These are phyloP conservation scores for Aphelenchoides fujianensis DNA, from an alignment of 1,140 invertebrate species.

Conservation along the genomic window DNA sequence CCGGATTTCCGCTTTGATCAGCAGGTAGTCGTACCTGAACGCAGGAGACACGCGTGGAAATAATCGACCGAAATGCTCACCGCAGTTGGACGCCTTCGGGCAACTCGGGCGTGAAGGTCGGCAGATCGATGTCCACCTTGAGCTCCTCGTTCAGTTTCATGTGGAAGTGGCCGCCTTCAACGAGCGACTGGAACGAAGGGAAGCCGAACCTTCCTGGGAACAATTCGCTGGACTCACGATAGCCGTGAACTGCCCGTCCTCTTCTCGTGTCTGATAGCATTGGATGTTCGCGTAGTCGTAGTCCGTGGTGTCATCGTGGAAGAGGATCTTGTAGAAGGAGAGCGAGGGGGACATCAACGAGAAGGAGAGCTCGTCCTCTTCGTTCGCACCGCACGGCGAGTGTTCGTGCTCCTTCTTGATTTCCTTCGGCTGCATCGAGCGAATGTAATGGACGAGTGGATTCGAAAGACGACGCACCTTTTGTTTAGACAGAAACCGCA, in stretches of 20 bases:
- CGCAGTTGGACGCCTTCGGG: background rate
- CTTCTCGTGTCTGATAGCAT: background rate
- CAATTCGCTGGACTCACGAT: background rate
- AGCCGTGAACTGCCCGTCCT: background rate
- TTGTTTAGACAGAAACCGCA: background rate
- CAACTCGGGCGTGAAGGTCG: background rate
- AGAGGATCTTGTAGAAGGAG: background rate
- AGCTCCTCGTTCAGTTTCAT: constrained; percentile 2
- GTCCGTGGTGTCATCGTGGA: background rate
- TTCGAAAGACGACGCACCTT: background rate
- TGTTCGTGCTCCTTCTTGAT: background rate
- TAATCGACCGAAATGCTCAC: background rate
- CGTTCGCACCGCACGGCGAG: background rate
- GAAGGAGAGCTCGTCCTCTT: background rate
- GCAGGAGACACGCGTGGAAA: background rate
- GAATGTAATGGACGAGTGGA: background rate
- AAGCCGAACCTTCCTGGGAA: background rate
- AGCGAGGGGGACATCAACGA: background rate
- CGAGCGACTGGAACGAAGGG: background rate
- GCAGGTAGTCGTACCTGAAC: constrained; percentile 7
- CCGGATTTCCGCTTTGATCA: constrained; percentile 7
- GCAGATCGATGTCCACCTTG: constrained; percentile 14
- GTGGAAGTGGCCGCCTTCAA: constrained; percentile 4
- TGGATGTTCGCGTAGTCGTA: constrained; percentile 7
- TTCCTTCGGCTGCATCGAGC: background rate